Percentiles rank a stretch among this genome's conserved stretches.
Conservation (phyloP, 2,113 vertebrate species). For the Phrynosoma platyrhinos region DNA sequence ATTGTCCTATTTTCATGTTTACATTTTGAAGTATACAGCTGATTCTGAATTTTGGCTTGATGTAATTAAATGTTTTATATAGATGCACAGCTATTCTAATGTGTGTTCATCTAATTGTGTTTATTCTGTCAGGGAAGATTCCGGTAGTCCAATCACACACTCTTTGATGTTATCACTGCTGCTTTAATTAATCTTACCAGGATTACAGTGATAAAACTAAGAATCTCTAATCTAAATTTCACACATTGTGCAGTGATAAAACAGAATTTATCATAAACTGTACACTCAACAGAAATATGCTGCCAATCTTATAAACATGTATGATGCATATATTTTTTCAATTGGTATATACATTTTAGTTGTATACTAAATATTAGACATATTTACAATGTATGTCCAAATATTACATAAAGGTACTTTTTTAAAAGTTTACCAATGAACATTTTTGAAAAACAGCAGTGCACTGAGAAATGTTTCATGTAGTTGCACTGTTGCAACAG, state of each 20-base stretch:
- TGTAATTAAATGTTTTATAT: constrained; percentile 5
- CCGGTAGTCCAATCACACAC: background rate
- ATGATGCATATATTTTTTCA: background rate
- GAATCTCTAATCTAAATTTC: background rate
- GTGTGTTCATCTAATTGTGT: background rate
- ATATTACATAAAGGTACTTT: background rate
- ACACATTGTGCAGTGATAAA: background rate
- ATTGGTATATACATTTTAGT: background rate
- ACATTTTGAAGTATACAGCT: background rate
- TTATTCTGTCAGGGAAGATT: background rate
- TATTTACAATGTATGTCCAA: background rate
- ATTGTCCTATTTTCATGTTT: constrained; percentile 3
- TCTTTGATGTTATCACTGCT: background rate
- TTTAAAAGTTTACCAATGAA: background rate
- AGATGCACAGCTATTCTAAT: background rate
- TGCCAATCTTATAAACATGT: background rate
- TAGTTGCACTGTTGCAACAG: background rate
- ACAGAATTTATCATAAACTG: background rate
- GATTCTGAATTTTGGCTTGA: background rate
- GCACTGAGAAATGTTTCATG: background rate
- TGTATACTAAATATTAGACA: background rate
- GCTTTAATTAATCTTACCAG: background rate
- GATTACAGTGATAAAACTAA: background rate
- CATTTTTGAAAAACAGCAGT: background rate
- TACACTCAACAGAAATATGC: background rate